Evolutionary conservation across 1,140 invertebrate species (phyloP).

Genomic region (Triops cancriformis): DNA sequence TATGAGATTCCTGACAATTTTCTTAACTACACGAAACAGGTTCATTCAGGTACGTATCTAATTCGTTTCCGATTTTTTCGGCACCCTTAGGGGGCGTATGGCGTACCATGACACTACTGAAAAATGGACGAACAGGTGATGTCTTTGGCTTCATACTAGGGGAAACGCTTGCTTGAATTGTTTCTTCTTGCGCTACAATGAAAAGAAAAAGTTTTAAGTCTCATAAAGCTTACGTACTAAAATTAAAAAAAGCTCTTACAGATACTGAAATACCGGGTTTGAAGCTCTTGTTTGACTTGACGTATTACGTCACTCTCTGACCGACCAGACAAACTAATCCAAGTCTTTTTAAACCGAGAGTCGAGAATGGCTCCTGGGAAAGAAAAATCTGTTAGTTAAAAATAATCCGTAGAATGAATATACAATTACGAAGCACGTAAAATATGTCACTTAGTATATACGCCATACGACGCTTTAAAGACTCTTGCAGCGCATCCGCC

Average conservation of each 20-base stretch:
- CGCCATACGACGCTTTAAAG: neutral
- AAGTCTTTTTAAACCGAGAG: neutral
- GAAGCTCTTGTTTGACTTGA: neutral
- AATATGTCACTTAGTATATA: neutral
- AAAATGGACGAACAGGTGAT: neutral
- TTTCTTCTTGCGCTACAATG: too few species aligned
- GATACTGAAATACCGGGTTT: neutral
- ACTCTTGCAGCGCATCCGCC: neutral
- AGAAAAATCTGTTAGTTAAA: neutral
- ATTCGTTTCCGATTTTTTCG: neutral
- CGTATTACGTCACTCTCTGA: neutral
- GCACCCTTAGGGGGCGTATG: neutral
- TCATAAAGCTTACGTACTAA: neutral
- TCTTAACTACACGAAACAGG: too few species aligned
- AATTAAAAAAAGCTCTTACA: neutral
- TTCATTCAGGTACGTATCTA: neutral
- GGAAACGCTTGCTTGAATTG: too few species aligned
- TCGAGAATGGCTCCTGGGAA: neutral
- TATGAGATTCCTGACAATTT: too few species aligned
- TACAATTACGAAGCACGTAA: neutral
- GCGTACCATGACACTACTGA: neutral
- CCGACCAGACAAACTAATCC: neutral
- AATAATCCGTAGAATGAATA: neutral
- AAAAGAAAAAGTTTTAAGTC: too few species aligned
- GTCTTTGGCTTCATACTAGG: too few species aligned